Percentiles rank a stretch among this genome's conserved stretches.
phyloP scores from a whole-genome alignment of 1,140 invertebrate species.

The Drosophila punjabiensis region DNA sequence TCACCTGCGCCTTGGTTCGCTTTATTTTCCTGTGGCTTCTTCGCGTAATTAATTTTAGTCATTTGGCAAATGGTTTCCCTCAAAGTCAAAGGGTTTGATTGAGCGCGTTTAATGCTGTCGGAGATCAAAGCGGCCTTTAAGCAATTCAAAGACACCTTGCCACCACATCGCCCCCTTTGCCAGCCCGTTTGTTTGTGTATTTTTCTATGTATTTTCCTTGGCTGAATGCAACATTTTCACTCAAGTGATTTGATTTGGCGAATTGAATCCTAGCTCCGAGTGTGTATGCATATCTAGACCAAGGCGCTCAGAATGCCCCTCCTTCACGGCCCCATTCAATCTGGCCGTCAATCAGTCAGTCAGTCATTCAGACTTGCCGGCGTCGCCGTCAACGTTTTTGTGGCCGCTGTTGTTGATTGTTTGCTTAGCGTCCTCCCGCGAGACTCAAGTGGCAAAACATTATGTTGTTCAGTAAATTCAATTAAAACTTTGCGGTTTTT shows the following conservation, averaged over 20 bases:
- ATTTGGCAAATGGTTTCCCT: conserved; percentile 74
- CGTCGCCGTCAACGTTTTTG: conserved; percentile 42
- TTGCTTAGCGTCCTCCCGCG: conserved; percentile 80
- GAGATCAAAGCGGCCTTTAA: conserved; percentile 70
- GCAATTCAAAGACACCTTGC: conserved; percentile 57
- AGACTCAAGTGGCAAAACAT: conserved; percentile 82
- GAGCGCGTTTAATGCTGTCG: conserved; percentile 74
- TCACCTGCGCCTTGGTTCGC: conserved; percentile 1
- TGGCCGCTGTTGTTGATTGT: conserved; percentile 54
- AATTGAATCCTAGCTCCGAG: conserved; percentile 75
- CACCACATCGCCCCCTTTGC: conserved; percentile 7
- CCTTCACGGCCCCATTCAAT: conserved; percentile 23
- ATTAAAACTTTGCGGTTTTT: conserved; percentile 83
- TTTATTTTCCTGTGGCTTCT: conserved; percentile 66
- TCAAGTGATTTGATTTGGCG: conserved; percentile 83
- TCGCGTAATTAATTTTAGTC: conserved; percentile 78
- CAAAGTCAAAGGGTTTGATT: conserved; percentile 76
- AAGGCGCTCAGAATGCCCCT: conserved; percentile 8
- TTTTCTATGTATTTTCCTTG: conserved; percentile 61
- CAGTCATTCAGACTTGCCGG: conserved; percentile 59
- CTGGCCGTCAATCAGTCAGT: conserved; percentile 45
- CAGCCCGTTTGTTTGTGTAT: conserved; percentile 43
- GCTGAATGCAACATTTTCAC: conserved; percentile 66
- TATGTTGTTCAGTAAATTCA: conserved; percentile 82
- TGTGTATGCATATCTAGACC: conserved; percentile 76